Evolutionary conservation across 2,888 invertebrate species (phyloP), one percentile per base, ranked within the genome.

Genomic region (Drosophila dives): DNA sequence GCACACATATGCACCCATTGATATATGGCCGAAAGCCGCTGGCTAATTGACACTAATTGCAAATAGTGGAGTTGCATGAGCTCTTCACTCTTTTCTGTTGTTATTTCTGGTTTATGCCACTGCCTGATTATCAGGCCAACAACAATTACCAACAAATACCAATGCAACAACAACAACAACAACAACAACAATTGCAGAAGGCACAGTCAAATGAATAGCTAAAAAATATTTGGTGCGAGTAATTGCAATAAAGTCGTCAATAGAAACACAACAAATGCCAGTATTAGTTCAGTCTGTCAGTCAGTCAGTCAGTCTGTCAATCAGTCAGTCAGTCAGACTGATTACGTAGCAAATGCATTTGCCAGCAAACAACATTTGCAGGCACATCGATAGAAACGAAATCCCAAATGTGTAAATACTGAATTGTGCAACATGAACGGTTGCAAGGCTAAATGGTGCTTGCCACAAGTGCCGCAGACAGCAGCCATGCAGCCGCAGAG

Each of bases 1-100:
- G 15, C 58, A 23, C 23, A 54, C 42, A 53, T 8, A 50, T 29
- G n/a, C 33, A 58, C 61, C 51, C 73, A 23, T 20, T 56, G 8
- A 32, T 36, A 32, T 42, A 64, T 20, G 48, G 34, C 48, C 56
- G 51, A 75, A 77, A 79, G 66, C 67, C 61, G 65, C 55, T 67
- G 50, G 60, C 74, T 86, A 85, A 86, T 83, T 83, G 85, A 80
- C 85, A 76, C 74, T 86, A 86, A 86, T 86, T 86, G 85, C 77
- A 78, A 83, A 80, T 80, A 68, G 66, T 45, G 62, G 51, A 64
- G 63, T 45, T 67, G 17, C 20, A 38, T 32, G 56, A 26, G 45
- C 36, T 51, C n/a, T 23, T 8, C 7, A 32, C 29, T 58, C 45
- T 15, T 45, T 45, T 45, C 48, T 65, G 58, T 63, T 68, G 64